Conservation (phyloP, 2,888 invertebrate genomes). For the Euphydryas editha region DNA sequence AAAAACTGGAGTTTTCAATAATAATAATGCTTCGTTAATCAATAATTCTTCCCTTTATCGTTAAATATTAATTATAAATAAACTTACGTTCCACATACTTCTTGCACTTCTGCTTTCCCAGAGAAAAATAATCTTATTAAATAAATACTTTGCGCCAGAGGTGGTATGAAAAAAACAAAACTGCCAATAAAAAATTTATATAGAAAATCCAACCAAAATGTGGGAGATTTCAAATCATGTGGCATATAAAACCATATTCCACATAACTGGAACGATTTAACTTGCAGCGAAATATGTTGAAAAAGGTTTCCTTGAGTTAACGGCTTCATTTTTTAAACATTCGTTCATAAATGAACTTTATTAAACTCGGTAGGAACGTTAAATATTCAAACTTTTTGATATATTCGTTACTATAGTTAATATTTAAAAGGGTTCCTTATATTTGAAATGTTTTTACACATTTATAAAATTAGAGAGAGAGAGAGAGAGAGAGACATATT, state of each 20-base stretch:
- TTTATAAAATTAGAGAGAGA: too few species aligned
- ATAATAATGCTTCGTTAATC: too few species aligned
- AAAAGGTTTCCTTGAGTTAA: conserved; percentile 49
- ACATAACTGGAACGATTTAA: conserved; percentile 51
- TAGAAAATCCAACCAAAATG: conserved; percentile 52
- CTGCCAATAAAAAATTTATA: conserved; percentile 47
- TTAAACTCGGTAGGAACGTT: neutral
- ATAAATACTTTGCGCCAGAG: conserved; percentile 53
- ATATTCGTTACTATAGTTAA: too few species aligned
- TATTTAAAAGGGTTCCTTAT: too few species aligned
- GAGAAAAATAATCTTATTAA: conserved; percentile 51
- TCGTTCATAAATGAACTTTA: neutral
- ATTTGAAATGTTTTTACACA: too few species aligned
- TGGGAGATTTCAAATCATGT: conserved; percentile 46
- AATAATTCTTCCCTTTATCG: too few species aligned
- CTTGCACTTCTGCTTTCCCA: conserved; percentile 54
- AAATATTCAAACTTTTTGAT: too few species aligned
- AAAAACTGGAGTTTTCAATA: too few species aligned
- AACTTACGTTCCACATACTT: conserved; percentile 60
- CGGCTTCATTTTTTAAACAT: conserved; percentile 40
- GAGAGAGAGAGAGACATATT: too few species aligned
- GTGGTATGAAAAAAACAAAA: conserved; percentile 52
- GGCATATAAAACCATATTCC: conserved; percentile 60
- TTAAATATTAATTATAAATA: neutral
- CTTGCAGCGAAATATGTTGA: conserved; percentile 53